Evolutionary conservation across 2,888 invertebrate species (phyloP).

Genomic region (Drosophila sordidula): DNA sequence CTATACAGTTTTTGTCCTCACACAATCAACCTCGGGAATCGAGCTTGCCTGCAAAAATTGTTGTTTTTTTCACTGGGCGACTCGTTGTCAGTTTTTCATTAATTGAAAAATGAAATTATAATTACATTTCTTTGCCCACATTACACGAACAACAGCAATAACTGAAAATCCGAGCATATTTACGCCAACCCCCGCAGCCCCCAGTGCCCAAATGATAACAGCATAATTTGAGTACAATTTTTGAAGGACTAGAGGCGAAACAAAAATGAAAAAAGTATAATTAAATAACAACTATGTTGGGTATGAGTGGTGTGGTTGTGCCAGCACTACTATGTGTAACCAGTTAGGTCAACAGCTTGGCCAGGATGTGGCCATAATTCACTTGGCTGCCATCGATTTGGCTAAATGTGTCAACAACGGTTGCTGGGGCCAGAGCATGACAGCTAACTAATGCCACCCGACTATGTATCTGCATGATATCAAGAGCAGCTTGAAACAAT

Average conservation of each 20-base stretch:
- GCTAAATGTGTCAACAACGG: constrained; percentile 42
- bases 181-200: background rate
- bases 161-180: constrained; percentile 4
- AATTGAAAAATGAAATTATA: constrained; percentile 66
- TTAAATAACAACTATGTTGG: constrained; percentile 53
- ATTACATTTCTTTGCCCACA: constrained; percentile 50
- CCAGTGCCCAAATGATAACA: constrained; percentile 11
- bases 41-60: background rate
- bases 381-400: constrained; percentile 49
- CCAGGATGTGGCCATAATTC: constrained; percentile 57
- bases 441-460: constrained; percentile 31
- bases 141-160: constrained; percentile 16
- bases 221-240: constrained; percentile 14
- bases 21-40: too few species aligned
- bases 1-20: too few species aligned
- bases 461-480: constrained; percentile 2
- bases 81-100: constrained; percentile 18
- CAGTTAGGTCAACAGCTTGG: constrained; percentile 36
- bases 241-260: constrained; percentile 2
- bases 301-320: background rate
- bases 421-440: constrained; percentile 10
- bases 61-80: background rate
- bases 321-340: constrained; percentile 7
- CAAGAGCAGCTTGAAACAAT: constrained; percentile 21
- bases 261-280: constrained; percentile 52